phyloP scores from a whole-genome alignment of 2,888 invertebrate genomes.

The Phrixothrix hirtus region DNA sequence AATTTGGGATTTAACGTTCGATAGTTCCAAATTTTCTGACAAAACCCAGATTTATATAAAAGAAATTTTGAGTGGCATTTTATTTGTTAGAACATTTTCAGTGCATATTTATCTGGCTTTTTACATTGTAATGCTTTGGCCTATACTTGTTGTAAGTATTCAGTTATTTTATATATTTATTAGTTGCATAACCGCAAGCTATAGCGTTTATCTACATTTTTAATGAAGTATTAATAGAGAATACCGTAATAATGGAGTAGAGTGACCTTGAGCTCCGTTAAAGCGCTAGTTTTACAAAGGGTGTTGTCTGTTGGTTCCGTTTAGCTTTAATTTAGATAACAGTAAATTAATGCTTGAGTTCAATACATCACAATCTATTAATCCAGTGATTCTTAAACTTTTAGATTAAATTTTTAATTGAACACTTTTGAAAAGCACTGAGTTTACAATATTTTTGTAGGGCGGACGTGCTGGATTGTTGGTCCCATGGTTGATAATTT shows the following conservation, averaged over 20 bases:
- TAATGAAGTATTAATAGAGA: too few species aligned
- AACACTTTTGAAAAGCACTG: too few species aligned
- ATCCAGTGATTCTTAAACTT: neutral
- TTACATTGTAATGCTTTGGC: conserved; percentile 62
- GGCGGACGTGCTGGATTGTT: conserved; percentile 60
- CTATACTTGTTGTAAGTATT: conserved; percentile 59
- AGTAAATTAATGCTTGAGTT: neutral
- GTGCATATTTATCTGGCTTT: conserved; percentile 61
- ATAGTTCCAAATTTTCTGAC: conserved; percentile 52
- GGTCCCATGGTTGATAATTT: conserved; percentile 60
- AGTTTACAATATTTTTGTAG: conserved; percentile 50
- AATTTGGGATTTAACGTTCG: conserved; percentile 62
- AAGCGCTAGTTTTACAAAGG: neutral
- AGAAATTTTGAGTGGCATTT: conserved; percentile 59
- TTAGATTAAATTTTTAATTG: neutral
- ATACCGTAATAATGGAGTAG: conserved; percentile 1
- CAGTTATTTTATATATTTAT: neutral
- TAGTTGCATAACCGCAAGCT: too few species aligned
- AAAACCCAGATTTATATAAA: conserved; percentile 58
- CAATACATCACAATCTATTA: neutral
- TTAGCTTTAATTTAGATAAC: neutral
- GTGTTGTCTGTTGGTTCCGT: conserved; percentile 1
- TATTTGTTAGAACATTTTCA: conserved; percentile 61
- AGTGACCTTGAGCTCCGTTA: neutral
- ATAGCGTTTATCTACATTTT: too few species aligned